Evolutionary conservation across 64 coral and sea anemone genomes (phyloP).

Genomic region (Hydrozoanthus tunicans): DNA sequence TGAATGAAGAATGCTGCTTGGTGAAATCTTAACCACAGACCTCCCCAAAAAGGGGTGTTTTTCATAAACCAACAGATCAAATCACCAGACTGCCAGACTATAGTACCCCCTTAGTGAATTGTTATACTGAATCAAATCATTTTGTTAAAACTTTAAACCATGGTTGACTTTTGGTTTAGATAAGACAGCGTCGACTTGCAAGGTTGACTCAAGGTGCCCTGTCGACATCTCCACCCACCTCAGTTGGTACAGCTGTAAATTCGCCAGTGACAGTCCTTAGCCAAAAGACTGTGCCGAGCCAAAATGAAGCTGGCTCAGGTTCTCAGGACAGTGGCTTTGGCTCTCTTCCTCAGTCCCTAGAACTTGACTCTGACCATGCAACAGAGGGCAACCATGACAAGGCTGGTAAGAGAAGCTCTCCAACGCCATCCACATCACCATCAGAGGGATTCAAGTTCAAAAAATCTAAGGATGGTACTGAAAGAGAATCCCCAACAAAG

Average conservation of each 20-base stretch:
- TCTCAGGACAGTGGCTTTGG: constrained; percentile 65
- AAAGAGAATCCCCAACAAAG: constrained; percentile 39
- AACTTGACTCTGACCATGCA: constrained; percentile 16
- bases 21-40: too few species aligned
- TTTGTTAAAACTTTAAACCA: neutral
- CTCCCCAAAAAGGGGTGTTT: too few species aligned
- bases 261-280: constrained; percentile 28
- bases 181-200: constrained; percentile 64
- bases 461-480: constrained; percentile 49
- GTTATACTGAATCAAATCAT: too few species aligned
- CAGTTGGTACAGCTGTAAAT: constrained; percentile 39
- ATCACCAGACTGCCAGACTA: too few species aligned
- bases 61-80: too few species aligned
- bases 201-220: constrained; percentile 35
- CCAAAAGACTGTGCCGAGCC: constrained; percentile 46
- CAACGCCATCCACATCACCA: constrained; percentile 46
- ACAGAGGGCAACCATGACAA: constrained; percentile 36
- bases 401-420: constrained; percentile 45
- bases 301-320: neutral
- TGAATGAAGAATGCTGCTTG: too few species aligned
- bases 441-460: constrained; percentile 56
- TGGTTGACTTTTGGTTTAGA: neutral
- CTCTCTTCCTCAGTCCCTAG: constrained; percentile 51
- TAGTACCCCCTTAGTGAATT: too few species aligned
- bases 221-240: constrained; percentile 46